Percentiles rank a stretch among this genome's conserved stretches.
These are phyloP conservation scores for Orthosia gothica DNA, from an alignment of 2,888 invertebrate genomes.

Conservation along the genomic window DNA sequence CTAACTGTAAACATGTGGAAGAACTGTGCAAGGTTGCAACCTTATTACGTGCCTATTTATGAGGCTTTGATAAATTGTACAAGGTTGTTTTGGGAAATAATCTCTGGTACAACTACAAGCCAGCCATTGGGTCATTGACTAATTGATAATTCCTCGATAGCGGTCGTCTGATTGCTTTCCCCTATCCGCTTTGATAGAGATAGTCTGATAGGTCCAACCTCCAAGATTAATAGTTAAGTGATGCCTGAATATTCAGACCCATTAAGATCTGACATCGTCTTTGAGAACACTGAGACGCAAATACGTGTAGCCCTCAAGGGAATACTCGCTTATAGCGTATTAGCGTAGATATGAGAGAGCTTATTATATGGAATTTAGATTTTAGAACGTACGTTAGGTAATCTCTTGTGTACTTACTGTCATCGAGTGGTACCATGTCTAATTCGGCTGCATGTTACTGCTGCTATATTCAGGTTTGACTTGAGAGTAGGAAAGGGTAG, in stretches of 20 bases:
- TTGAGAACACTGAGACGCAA: conserved; percentile 31
- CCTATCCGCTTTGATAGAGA: conserved; percentile 23
- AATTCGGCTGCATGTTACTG: too few species aligned
- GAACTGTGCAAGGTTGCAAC: too few species aligned
- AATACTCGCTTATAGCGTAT: conserved; percentile 6
- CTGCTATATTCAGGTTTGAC: too few species aligned
- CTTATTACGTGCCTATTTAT: too few species aligned
- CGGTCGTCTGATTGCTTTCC: conserved; percentile 8
- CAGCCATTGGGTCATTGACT: not conserved
- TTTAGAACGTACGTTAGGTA: not conserved
- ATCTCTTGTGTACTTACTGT: not conserved
- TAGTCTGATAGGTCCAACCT: conserved; percentile 1
- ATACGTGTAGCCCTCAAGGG: conserved; percentile 11
- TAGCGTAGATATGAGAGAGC: not conserved
- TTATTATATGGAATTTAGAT: not conserved
- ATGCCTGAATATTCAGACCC: conserved; percentile 38
- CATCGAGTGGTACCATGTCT: not conserved
- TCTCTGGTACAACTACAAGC: not conserved
- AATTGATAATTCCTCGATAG: conserved; percentile 11
- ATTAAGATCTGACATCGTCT: conserved; percentile 26
- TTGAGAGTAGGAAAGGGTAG: too few species aligned
- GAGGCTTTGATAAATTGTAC: too few species aligned
- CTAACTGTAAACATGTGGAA: too few species aligned
- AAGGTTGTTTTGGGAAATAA: too few species aligned
- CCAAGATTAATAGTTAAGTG: conserved; percentile 24